Percentiles rank a stretch among this genome's conserved stretches.
Conservation (phyloP, 2,113 vertebrate genomes). For the Cochlearius cochlearius region DNA sequence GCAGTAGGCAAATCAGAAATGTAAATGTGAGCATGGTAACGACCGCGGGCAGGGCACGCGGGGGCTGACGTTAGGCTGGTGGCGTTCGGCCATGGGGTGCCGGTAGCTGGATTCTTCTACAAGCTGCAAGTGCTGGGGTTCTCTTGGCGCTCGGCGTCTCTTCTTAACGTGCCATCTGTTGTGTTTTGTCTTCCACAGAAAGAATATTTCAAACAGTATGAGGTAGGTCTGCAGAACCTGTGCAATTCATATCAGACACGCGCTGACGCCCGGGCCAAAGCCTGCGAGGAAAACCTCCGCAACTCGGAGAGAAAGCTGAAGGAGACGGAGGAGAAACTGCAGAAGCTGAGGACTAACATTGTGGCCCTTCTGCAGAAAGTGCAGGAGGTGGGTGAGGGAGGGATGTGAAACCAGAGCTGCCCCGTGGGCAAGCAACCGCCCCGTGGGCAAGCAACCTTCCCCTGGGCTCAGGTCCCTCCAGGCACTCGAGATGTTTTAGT, state of each 20-base stretch:
- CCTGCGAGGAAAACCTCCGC: constrained; percentile 88
- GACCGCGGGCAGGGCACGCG: accelerated
- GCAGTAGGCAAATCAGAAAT: neutral
- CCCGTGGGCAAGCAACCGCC: neutral
- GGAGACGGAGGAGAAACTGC: constrained; percentile 92
- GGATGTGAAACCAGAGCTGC: neutral
- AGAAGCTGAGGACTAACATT: constrained; percentile 94
- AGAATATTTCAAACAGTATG: constrained; percentile 97
- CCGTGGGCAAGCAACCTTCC: neutral
- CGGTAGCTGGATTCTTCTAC: neutral
- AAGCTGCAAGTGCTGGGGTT: too few species aligned
- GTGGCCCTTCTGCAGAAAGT: constrained; percentile 96
- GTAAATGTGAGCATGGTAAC: accelerated
- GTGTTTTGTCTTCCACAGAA: constrained; percentile 76
- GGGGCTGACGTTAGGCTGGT: neutral
- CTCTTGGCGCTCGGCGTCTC: accelerated
- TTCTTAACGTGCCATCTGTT: neutral
- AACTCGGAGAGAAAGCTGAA: constrained; percentile 82
- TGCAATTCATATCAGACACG: constrained; percentile 95
- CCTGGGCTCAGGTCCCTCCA: neutral
- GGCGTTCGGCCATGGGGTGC: accelerated
- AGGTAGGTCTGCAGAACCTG: constrained; percentile 91
- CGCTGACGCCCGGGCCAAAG: constrained; percentile 88
- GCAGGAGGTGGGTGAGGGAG: constrained; percentile 86
- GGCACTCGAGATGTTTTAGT: neutral